Base-by-base conservation (phyloP, 2,888 invertebrate species). In the Xestia rhomboidea region DNA sequence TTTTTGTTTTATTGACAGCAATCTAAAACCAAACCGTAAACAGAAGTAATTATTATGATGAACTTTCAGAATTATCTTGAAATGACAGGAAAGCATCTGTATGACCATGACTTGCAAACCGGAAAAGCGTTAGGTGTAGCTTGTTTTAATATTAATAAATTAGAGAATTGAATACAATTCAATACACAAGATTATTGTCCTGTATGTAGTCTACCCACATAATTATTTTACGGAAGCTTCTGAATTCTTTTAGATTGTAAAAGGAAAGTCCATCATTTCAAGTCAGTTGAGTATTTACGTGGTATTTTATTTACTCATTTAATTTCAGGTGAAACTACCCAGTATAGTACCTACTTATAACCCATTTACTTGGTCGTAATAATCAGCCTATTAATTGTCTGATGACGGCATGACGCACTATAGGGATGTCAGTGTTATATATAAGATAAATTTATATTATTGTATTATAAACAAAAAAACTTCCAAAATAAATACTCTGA, bases 1-100 rank as follows among this genome's bases (percentile, higher is more conserved):
- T 73, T 15, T 46, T 85, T 60, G 82, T 90, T 90, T 88, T 80
- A 79, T 81, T 85, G 11, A 5, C 2, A 21, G 24, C 8, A n/a
- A 10, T 7, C 5, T 1, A 46, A 2, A 64, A 24, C n/a, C 38
- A 30, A 67, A 11, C 34, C 27, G 15, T 57, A 3, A 46, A 57
- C 15, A 18, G 34, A 81, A 38, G 18, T 30, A 30, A n/a, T 24
- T 38, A 64, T 27, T 13, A 27, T 30, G 24, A 68, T 66, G 3
- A 57, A 21, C 67, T 71, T 71, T 30, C 41, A 49, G 63, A 71
- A 57, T 41, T n/a, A 27, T 46, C 27, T 34, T 38, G 38, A 24
- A 54, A 34, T 18, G 15, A 51, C 11, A 78, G 18, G 10, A 67
- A 70, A 41, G 13, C 21, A 13, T 68, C n/a, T 66, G 18, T 60